Base-by-base conservation (phyloP, 2,888 invertebrate species). In the Icerya purchasi region DNA sequence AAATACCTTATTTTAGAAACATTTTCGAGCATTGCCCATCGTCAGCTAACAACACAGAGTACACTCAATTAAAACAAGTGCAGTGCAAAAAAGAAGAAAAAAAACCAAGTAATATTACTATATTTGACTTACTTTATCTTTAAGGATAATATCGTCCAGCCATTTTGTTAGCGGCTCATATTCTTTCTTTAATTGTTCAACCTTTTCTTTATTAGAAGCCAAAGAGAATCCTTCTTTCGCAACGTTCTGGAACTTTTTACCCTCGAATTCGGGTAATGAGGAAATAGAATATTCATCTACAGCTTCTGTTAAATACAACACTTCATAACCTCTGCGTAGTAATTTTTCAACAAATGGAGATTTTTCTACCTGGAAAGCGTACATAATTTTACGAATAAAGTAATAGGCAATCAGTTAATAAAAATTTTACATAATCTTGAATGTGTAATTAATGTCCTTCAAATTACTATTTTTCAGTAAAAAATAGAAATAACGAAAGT, bases 161-260 rank as follows among this genome's bases (percentile, higher is more conserved):
- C 96, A 97, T 69, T 83, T 83, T 20, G 84, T 82, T 62, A 98
- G 77, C 54, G 96, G 93, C 73, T 93, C 90, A 72, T 83, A 93
- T 60, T 81, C 79, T 65, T 76, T 78, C 71, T 85, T 84, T 62
- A 86, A 70, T 60, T 80, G 79, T 70, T 92, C 90, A 68, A 83
- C 74, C 65, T 80, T 79, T 70, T 86, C 85, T 73, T 88, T 86
- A 63, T 67, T 76, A 68, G 91, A 89, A 53, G 85, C 81, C 8
- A 97, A 73, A 65, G 83, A 81, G 70, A 97, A 84, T 36, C 94
- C 94, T 76, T 99, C 98, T 75, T 98, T 99, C 66, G 98, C 98
- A 58, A 96, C 91, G 72, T 99, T 99, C 75, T 93, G 93, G 86
- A 98, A 97, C 74, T 94, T 97, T 76, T 94, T 92, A 59, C 93